Percentiles rank a stretch among this genome's conserved stretches.
Conservation (phyloP, 2,888 invertebrate genomes). For the Imbricaverruca yamaguchii region DNA sequence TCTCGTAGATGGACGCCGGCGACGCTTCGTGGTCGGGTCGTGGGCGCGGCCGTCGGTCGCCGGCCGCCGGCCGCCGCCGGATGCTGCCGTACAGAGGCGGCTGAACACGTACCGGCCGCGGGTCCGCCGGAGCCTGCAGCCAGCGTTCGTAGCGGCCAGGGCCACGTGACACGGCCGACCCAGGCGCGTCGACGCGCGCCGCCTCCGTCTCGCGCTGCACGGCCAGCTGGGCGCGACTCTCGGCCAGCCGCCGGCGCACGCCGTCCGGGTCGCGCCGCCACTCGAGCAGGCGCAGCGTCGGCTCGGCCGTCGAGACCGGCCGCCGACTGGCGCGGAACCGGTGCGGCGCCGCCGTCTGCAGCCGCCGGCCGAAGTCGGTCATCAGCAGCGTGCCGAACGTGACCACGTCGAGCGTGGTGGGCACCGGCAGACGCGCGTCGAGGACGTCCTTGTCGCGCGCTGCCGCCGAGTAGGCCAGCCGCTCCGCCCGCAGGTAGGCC, state of each 20-base stretch:
- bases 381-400: conserved; percentile 95
- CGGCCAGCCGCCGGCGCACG: conserved; percentile 25
- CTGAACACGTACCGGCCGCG: conserved; percentile 76
- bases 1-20: too few species aligned
- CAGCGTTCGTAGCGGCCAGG: conserved; percentile 65
- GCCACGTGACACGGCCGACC: conserved; percentile 46
- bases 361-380: conserved; percentile 78
- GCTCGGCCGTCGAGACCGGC: conserved; percentile 18
- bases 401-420: conserved; percentile 81
- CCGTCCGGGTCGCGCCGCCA: conserved; percentile 6
- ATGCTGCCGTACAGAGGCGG: conserved; percentile 79
- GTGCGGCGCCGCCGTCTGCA: conserved; percentile 36
- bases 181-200: conserved; percentile 56
- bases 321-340: background rate
- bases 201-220: conserved; percentile 71
- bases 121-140: conserved; percentile 59
- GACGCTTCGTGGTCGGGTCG: background rate
- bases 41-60: background rate
- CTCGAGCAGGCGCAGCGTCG: conserved; percentile 22
- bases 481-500: background rate
- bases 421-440: conserved; percentile 86
- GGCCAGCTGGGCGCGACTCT: conserved; percentile 44
- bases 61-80: background rate
- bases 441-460: conserved; percentile 50
- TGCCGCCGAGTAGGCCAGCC: background rate